Base-by-base conservation (phyloP, 2,888 invertebrate species). In the Orthosia cruda region DNA sequence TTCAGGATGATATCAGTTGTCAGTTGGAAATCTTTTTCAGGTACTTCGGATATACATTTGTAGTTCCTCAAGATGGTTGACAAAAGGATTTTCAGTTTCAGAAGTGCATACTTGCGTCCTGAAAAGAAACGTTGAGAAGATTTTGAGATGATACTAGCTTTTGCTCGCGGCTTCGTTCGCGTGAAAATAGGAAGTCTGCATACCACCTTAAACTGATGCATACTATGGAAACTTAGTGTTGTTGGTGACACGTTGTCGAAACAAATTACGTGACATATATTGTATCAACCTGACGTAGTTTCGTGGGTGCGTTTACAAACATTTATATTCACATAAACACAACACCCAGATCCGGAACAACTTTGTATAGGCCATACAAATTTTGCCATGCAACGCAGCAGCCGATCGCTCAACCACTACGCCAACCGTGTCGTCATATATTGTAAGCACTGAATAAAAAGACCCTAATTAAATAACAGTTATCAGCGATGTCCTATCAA, bases 101-200 rank as follows among this genome's bases (percentile, higher is more conserved):
- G 91, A 97, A 98, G 97, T 18, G 98, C 98, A 91, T 98, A 98
- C 94, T 98, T 98, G 49, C 98, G 97, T 65, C 98, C 97, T 97
- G 89, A 32, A 92, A 92, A 59, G 16, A 55, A 16, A 69, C 11
- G 40, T 45, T 26, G 3, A 47, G 7, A 32, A 13, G 5, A 55
- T 32, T 49, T 32, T 20, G 18, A 57, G 13, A 45, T 7, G 1
- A 13, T n/a, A 40, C 40, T 40, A 40, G 40, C 9, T 40, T 40
- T 40, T 40, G 40, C 40, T 40, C 40, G 40, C 40, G 7, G 45
- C 4, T 54, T 4, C 7, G 32, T 54, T 4, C 3, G 12, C 1
- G 9, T 12, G 11, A 11, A 16, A 68, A 7, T 1, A 32, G n/a
- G 1, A 26, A n/a, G 7, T n/a, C 26, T 18, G 18, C 12, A 52